Evolutionary conservation across 2,888 invertebrate genomes (phyloP).

Genomic region (Maniola hyperantus): DNA sequence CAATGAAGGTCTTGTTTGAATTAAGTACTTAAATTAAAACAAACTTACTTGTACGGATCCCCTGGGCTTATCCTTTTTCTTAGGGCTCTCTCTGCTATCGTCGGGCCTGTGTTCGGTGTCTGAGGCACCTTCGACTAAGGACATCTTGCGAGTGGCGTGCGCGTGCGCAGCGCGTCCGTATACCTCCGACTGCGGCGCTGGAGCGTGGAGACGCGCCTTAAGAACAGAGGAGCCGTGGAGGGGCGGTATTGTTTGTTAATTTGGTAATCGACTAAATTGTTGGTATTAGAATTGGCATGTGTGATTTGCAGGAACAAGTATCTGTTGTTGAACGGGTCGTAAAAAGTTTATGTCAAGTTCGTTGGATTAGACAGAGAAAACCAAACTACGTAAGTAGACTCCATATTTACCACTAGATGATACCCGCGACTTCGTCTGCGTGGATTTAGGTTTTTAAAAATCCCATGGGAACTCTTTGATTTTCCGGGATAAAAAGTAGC

Average conservation of each 20-base stretch:
- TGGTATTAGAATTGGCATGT: constrained; percentile 18
- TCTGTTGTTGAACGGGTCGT: not conserved
- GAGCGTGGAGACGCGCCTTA: constrained; percentile 68
- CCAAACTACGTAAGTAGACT: no score
- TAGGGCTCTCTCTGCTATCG: constrained; percentile 43
- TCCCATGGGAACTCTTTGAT: no score
- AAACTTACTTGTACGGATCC: constrained; percentile 42
- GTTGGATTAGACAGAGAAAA: no score
- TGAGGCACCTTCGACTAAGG: constrained; percentile 74
- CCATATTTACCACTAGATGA: no score
- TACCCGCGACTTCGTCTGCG: no score
- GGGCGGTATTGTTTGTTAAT: constrained; percentile 38
- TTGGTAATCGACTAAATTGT: constrained; percentile 24
- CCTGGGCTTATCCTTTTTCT: constrained; percentile 45
- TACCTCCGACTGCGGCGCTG: constrained; percentile 62
- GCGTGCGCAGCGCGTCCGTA: constrained; percentile 55
- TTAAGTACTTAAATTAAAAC: no score
- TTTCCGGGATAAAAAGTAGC: no score
- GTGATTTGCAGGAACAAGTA: not conserved
- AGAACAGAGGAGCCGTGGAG: constrained; percentile 48
- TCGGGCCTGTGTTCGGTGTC: constrained; percentile 63
- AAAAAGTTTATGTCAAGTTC: not conserved
- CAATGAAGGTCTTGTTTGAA: no score
- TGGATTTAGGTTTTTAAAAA: no score
- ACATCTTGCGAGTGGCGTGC: constrained; percentile 71